phyloP scores from a whole-genome alignment of 2,888 invertebrate species.

The Anodontia alba region DNA sequence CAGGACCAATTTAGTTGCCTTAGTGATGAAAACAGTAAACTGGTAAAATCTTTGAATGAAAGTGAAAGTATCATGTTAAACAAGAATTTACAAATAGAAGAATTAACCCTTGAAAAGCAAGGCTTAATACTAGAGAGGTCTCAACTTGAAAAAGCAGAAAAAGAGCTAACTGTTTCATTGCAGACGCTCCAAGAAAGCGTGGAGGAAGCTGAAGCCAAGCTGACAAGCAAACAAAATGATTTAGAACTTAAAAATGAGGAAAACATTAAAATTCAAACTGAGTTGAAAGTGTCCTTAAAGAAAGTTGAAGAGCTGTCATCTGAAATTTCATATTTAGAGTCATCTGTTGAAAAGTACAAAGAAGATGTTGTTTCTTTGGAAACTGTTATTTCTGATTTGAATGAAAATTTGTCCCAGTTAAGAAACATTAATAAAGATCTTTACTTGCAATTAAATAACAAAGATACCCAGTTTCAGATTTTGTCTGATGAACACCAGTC shows the following conservation, averaged over 20 bases:
- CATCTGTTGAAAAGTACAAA: not conserved
- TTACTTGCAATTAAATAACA: conserved; percentile 18
- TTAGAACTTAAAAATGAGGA: not conserved
- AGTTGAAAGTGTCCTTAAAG: not conserved
- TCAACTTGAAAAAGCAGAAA: conserved; percentile 28
- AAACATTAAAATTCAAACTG: not conserved
- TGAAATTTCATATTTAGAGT: not conserved
- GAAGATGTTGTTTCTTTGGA: conserved; percentile 7
- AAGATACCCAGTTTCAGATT: conserved; percentile 15
- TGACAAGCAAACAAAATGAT: not conserved
- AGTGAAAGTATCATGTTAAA: conserved; percentile 39
- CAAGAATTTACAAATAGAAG: conserved; percentile 47
- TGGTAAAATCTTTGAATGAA: conserved; percentile 23
- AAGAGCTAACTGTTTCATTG: not conserved
- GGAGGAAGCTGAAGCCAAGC: not conserved
- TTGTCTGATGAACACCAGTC: conserved; percentile 21
- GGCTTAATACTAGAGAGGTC: conserved; percentile 39
- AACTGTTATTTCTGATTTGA: not conserved
- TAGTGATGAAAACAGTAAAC: conserved; percentile 35
- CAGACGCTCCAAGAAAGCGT: not conserved
- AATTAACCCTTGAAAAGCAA: conserved; percentile 47
- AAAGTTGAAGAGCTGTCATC: not conserved
- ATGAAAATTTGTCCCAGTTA: not conserved
- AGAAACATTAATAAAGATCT: conserved; percentile 30
- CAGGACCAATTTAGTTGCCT: conserved; percentile 24